Base-by-base conservation (phyloP, 1,140 invertebrate species). In the Trachelipus rathkii region DNA sequence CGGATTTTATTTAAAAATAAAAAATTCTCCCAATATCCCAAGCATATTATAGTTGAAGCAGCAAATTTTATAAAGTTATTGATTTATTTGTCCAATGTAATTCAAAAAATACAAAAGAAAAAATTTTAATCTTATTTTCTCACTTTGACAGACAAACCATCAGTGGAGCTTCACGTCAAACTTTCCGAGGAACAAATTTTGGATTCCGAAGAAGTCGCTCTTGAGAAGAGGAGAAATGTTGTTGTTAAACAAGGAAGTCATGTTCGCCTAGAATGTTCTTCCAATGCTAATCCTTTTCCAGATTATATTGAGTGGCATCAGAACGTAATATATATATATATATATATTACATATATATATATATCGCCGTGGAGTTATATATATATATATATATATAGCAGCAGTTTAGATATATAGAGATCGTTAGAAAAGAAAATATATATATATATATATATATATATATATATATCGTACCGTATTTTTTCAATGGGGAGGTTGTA, bases 321-420 rank as follows among this genome's bases (percentile, higher is more conserved):
- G 24, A 33, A 71, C 24, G 21, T 71, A 71, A 71, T 24, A 71
- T 67, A 67, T 67, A 67, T 67, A 67, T 67, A 67, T 67, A 67
- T 67, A 68, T 68, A n/a, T 68, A 68, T 68, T 68, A 68, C 6
- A 24, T 50, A 19, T 68, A 68, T 68, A 68, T 68, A 68, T 68
- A 68, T 68, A 68, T n/a, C n/a, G n/a, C n/a, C n/a, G n/a, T n/a
- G n/a, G n/a, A n/a, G n/a, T n/a, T 68, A 68, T 68, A 68, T 68
- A 68, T 68, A n/a, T n/a, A 68, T 68, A n/a, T 68, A 68, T 68
- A 68, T 68, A n/a, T 68, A 68, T 68, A n/a, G n/a, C n/a, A n/a
- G n/a, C n/a, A n/a, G n/a, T n/a, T n/a, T n/a, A n/a, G n/a, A n/a
- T n/a, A n/a, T n/a, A n/a, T n/a, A n/a, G n/a, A n/a, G n/a, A n/a